Evolutionary conservation across 1,140 invertebrate species (phyloP), one percentile per base, ranked within the genome.

Genomic region (Araneus ventricosus): DNA sequence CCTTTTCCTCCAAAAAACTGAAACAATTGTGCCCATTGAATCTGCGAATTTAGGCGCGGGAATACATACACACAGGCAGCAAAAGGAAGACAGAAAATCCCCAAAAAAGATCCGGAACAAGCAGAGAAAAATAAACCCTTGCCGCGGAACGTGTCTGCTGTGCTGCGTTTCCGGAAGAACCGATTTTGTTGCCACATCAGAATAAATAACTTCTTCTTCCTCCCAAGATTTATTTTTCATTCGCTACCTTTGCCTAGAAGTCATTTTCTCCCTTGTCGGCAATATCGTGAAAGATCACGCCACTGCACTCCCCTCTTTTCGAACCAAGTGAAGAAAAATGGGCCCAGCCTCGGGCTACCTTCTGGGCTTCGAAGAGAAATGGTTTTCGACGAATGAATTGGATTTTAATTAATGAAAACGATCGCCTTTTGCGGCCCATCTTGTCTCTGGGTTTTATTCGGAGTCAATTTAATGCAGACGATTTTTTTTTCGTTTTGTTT

Each of bases 351-450:
- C 24, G 27, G 34, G 80, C 39, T 45, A 52, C 39, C 24, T 45
- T 67, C 22, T 4, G 80, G 80, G 45, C 39, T 5, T 8, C 24
- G 14, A 4, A 87, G 85, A 87, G 41, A 34, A 87, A 87, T 87
- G 57, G 37, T 24, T 37, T 63, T 59, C 52, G 22, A 37, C 59
- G 52, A 87, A 61, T 63, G 85, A 45, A 87, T 87, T 34, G 85
- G 85, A 87, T 63, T 87, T 87, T 87, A 87, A 87, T 87, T 87
- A 87, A 87, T 87, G 85, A 61, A 87, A 87, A 87, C 85, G 85
- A 87, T 87, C 37, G 80, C 41, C 39, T 75, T 75, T 75, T 34
- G 75, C 20, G 75, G 75, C 82, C 22, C 82, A 22, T 85, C 41
- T 7, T 41, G 22, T 85, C 41, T 63, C n/a, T 87, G 8, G 37